These are phyloP conservation scores for Anastatus disparis DNA, from an alignment of 1,140 invertebrate species.

Conservation along the genomic window DNA sequence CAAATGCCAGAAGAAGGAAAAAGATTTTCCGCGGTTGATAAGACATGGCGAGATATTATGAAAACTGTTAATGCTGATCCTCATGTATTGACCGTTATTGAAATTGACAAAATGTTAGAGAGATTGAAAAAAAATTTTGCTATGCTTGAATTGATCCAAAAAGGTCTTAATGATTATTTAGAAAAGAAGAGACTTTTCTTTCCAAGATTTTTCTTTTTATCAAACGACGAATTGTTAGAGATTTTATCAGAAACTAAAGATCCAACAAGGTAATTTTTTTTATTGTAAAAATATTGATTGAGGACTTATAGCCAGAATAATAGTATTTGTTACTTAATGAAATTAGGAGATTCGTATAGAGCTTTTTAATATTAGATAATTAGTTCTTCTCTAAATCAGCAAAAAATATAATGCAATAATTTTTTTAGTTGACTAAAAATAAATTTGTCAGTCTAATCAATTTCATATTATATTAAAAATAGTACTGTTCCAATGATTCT, in stretches of 20 bases:
- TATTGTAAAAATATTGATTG: too few species aligned
- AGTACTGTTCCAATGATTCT: too few species aligned
- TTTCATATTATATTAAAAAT: too few species aligned
- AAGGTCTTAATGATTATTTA: conserved; percentile 93
- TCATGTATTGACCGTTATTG: conserved; percentile 83
- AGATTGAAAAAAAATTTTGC: conserved; percentile 87
- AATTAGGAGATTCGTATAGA: too few species aligned
- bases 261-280: conserved; percentile 81
- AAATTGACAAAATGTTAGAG: conserved; percentile 94
- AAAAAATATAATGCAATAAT: too few species aligned
- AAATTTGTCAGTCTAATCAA: too few species aligned
- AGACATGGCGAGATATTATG: conserved; percentile 95
- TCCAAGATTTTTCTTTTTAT: conserved; percentile 97
- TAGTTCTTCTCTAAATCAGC: too few species aligned
- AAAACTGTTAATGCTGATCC: conserved; percentile 83
- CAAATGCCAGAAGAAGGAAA: conserved; percentile 91
- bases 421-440: too few species aligned
- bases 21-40: conserved; percentile 88
- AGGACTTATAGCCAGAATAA: too few species aligned
- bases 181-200: conserved; percentile 96
- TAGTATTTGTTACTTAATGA: too few species aligned
- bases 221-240: conserved; percentile 96
- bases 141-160: conserved; percentile 88
- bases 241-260: conserved; percentile 98
- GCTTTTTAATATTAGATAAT: too few species aligned